Base-by-base conservation (phyloP, 2,888 invertebrate genomes). In the Rhamnusium bicolor region DNA sequence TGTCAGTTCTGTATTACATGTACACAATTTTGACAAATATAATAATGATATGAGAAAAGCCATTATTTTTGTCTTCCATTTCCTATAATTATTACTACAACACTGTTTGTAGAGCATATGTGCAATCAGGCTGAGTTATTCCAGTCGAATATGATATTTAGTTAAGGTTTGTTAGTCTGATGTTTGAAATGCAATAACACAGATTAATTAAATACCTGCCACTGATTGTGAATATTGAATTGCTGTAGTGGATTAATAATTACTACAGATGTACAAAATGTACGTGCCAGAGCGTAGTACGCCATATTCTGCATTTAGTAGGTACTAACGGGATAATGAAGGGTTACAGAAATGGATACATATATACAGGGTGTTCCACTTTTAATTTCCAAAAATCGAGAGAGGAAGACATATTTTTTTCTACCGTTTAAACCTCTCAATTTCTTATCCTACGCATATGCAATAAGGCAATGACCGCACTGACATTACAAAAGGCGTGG, bases 81-180 rank as follows among this genome's bases (percentile, higher is more conserved):
- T 54, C 19, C n/a, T 16, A 14, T 8, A 14, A 16, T 32, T 21
- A 68, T 49, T 40, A 16, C 68, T 24, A 49, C 56, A 60, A 27
- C 69, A 61, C 60, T 60, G 61, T 12, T 16, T 61, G 19, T 49
- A 14, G 51, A 67, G 51, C 54, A 69, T 19, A 61, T 54, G 40
- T 65, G 69, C 63, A 72, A 63, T 72, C 62, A 72, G 51, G 24
- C 46, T 40, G 62, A 69, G 69, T 65, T 69, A 65, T 78, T 75
- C 75, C 75, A 72, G 73, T 75, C 71, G 75, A 75, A 79, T 78
- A 69, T 78, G 75, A 77, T 76, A 75, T 78, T 76, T 74, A 65
- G 75, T 74, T 78, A 68, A 69, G 73, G 73, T 69, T 65, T 73
- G 66, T 66, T 69, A 65, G 69, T 69, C 66, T 73, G 69, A 73